Percentiles rank a stretch among this genome's conserved stretches.
phyloP scores from a whole-genome alignment of 2,113 vertebrate genomes.

The Scomber colias region DNA sequence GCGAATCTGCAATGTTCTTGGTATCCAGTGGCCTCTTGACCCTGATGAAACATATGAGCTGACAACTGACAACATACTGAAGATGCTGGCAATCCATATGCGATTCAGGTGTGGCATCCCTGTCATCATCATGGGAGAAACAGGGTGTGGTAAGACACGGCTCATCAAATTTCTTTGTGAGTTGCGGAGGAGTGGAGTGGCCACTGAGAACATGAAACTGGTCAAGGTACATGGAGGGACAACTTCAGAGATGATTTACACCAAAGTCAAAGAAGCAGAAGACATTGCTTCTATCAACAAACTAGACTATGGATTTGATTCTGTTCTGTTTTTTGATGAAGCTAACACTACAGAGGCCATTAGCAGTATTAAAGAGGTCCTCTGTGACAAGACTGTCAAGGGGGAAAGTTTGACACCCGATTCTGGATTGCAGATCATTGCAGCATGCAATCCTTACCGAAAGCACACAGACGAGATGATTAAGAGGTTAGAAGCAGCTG shows the following conservation, averaged over 20 bases:
- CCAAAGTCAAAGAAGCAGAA: slow-evolving; percentile 89
- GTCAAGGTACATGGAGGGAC: slow-evolving; percentile 97
- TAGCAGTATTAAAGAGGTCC: slow-evolving; percentile 94
- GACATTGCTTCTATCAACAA: slow-evolving; percentile 84
- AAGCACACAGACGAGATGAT: slow-evolving; percentile 93
- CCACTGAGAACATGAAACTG: slow-evolving; percentile 91
- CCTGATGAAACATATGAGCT: slow-evolving; percentile 96
- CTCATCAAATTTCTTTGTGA: slow-evolving; percentile 93
- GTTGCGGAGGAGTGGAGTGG: slow-evolving; percentile 76
- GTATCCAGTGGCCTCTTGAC: slow-evolving; percentile 88
- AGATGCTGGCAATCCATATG: slow-evolving; percentile 97
- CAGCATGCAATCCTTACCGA: slow-evolving; percentile 97
- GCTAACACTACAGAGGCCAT: slow-evolving; percentile 96
- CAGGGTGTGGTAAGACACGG: slow-evolving; percentile 95
- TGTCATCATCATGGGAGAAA: slow-evolving; percentile 97
- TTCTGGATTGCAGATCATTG: slow-evolving; percentile 90
- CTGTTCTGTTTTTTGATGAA: slow-evolving; percentile 95
- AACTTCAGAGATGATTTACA: slow-evolving; percentile 88
- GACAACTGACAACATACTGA: slow-evolving; percentile 94
- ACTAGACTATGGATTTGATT: slow-evolving; percentile 84
- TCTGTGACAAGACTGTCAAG: slow-evolving; percentile 91
- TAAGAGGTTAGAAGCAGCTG: slow-evolving; percentile 90
- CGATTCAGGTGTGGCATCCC: slow-evolving; percentile 95
- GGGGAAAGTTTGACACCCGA: slow-evolving; percentile 81
- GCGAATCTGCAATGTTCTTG: slow-evolving; percentile 89